phyloP scores from a whole-genome alignment of 2,113 vertebrate genomes.

The Nipponia nippon region DNA sequence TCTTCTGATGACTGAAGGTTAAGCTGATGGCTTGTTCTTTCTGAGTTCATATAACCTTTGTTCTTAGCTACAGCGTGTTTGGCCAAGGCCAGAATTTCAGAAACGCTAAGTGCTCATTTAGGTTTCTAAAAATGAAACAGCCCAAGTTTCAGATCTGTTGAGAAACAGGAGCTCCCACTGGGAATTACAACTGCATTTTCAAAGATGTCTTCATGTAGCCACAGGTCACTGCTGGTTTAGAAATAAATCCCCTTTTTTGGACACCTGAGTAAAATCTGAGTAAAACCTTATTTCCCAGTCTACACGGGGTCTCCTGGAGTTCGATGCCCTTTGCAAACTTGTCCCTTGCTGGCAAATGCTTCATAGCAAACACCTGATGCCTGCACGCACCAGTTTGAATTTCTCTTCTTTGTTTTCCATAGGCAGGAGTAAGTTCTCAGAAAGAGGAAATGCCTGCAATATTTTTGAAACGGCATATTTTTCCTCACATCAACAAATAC shows the following conservation, averaged over 20 bases:
- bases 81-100: background rate
- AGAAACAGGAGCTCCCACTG: background rate
- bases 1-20: background rate
- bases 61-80: background rate
- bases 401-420: background rate
- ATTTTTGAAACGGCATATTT: background rate
- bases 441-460: background rate
- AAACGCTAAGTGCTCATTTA: background rate
- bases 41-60: background rate
- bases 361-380: background rate
- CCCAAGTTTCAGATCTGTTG: background rate
- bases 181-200: background rate
- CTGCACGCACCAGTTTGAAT: background rate
- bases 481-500: background rate
- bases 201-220: background rate
- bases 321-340: background rate
- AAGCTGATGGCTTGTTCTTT: background rate
- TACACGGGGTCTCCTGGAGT: accelerated
- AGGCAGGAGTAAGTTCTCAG: background rate
- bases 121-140: background rate
- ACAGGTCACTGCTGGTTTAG: background rate
- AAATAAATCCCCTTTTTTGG: background rate
- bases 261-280: background rate
- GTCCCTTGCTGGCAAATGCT: background rate
- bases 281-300: background rate